Evolutionary conservation across 2,113 vertebrate species (phyloP).

Genomic region (Crotophaga sulcirostris): DNA sequence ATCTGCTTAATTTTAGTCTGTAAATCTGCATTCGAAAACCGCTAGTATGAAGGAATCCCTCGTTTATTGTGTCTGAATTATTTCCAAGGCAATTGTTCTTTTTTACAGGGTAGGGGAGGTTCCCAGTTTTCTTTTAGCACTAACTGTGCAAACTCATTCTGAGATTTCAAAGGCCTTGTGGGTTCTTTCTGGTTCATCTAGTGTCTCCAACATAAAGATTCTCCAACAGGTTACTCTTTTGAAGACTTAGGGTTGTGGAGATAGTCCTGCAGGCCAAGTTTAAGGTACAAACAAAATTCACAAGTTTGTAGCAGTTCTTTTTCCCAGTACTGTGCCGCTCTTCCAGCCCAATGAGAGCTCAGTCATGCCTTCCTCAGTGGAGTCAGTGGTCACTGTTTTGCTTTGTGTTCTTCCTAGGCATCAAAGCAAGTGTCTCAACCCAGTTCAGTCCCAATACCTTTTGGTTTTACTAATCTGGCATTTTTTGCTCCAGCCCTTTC

Average conservation of each 20-base stretch:
- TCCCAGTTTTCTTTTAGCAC: background rate
- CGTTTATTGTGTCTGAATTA: constrained; percentile 32
- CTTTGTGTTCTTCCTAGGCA: background rate
- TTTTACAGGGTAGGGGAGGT: background rate
- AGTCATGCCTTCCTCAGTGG: background rate
- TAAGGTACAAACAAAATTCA: background rate
- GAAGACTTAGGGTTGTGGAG: background rate
- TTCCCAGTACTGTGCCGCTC: background rate
- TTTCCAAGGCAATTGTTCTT: constrained; percentile 29
- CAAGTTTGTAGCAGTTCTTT: background rate
- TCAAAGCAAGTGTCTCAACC: background rate
- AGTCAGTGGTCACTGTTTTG: background rate
- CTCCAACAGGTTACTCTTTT: background rate
- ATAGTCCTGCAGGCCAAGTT: background rate
- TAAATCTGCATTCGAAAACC: constrained; percentile 21
- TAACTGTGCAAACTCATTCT: background rate
- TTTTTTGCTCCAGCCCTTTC: background rate
- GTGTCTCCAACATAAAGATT: background rate
- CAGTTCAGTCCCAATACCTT: background rate
- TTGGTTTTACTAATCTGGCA: background rate
- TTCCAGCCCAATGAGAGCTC: background rate
- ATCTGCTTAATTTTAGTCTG: constrained; percentile 37
- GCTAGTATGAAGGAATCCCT: background rate
- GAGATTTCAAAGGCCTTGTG: background rate
- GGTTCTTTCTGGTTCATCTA: background rate